Conservation (phyloP, 2,888 invertebrate species). For the Lepidocyrtinus sp. region DNA sequence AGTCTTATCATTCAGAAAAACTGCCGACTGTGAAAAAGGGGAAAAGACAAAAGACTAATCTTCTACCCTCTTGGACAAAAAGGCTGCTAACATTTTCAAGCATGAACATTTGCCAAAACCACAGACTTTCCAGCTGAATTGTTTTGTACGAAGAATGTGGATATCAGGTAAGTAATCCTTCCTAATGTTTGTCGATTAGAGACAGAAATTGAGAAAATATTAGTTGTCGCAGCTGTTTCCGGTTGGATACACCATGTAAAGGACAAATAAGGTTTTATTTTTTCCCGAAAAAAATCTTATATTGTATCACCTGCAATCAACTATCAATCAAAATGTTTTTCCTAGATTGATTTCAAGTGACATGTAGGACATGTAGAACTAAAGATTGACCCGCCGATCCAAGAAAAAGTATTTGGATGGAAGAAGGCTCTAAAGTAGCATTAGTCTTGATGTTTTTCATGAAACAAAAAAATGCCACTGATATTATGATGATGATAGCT, state of each 20-base stretch:
- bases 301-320: conserved; percentile 7
- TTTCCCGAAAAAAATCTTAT: background rate
- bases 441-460: conserved; percentile 46
- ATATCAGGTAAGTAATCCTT: conserved; percentile 41
- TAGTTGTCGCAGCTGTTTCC: conserved; percentile 56
- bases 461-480: conserved; percentile 32
- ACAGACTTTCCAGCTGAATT: conserved; percentile 2
- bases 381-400: too few species aligned
- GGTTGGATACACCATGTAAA: conserved; percentile 38
- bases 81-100: conserved; percentile 1
- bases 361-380: too few species aligned
- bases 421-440: too few species aligned
- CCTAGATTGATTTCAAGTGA: too few species aligned
- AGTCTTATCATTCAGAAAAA: conserved; percentile 39
- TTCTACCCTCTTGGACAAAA: conserved; percentile 22
- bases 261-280: background rate
- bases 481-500: conserved; percentile 22
- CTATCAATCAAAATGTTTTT: conserved; percentile 2
- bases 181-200: conserved; percentile 41
- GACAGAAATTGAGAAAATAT: conserved; percentile 32
- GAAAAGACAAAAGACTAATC: conserved; percentile 34
- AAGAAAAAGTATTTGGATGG: too few species aligned
- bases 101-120: conserved; percentile 2
- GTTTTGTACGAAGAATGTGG: conserved; percentile 35
- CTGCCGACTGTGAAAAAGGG: conserved; percentile 40